Base-by-base conservation (phyloP, 2,113 vertebrate genomes). In the Dryoscopus gambensis region DNA sequence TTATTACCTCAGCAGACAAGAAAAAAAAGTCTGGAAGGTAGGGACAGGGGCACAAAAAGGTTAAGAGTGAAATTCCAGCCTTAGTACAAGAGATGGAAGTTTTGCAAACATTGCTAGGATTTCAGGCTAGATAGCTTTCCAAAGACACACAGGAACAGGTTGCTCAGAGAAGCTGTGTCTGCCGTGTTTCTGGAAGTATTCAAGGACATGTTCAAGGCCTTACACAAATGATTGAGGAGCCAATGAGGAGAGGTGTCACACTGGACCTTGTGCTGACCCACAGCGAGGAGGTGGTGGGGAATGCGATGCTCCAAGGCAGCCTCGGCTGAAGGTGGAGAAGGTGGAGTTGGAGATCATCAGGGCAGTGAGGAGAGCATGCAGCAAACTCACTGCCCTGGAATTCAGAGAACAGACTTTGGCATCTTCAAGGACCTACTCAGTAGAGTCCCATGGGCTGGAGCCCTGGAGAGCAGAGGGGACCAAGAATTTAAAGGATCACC, bases 241-340 rank as follows among this genome's bases (percentile, higher is more conserved):
- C 37, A 46, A 1, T 6, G n/a, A 44, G 4, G 7, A 74, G 12
- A 59, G 22, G 7, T 5, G 4, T 7, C 33, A 9, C 39, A 6
- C 13, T 28, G 33, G 59, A 28, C 35, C 33, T 14, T 25, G 31
- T 37, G 20, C 9, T 67, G 13, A 3, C 13, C 14, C 22, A 19
- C 35, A 56, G 16, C 0, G 0, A 15, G 25, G 35, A 31, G 24
- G 13, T 42, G 35, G 12, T 33, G 21, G 5, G 13, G 40, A 49
- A 37, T 60, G 18, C 23, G 27, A 7, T 73, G 76, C 4, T 28
- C 27, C 44, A 50, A 50, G 44, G 31, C 27, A 64, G 25, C 57
- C 22, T 19, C 30, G 64, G 8, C 15, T 55, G 13, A 6, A 30
- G 28, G 28, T n/a, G 56, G 1, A n/a, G 24, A 30, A 56, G 9